A percentile compares a stretch with the other conserved stretches of the same genome.
Evolutionary conservation across 2,113 vertebrate species (phyloP).

Genomic region (Genyomyrus donnyi): DNA sequence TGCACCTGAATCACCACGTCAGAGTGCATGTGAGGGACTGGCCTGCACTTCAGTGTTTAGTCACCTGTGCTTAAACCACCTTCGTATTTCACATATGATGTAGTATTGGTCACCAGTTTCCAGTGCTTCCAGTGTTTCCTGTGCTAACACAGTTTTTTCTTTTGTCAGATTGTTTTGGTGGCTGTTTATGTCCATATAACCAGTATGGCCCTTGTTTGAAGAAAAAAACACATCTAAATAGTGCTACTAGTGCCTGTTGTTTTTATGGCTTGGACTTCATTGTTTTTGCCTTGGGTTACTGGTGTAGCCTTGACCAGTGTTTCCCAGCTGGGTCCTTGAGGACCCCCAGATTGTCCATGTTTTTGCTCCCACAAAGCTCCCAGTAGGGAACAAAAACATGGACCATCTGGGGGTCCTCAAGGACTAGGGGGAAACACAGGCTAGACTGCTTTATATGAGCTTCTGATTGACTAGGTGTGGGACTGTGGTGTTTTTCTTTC

Average conservation of each 20-base stretch:
- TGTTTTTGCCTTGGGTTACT: background rate
- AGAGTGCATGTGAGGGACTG: too few species aligned
- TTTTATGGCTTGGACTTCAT: background rate
- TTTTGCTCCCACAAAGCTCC: background rate
- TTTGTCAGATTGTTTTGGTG: background rate
- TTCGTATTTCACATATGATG: background rate
- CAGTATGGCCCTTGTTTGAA: background rate
- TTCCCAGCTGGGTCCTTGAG: background rate
- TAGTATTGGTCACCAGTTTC: background rate
- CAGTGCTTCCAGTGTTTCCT: too few species aligned
- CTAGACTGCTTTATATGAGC: background rate
- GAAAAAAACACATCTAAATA: background rate
- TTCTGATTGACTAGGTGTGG: background rate
- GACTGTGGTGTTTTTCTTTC: background rate
- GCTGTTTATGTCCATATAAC: background rate
- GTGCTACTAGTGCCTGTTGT: background rate
- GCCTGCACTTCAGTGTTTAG: background rate
- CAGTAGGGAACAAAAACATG: background rate
- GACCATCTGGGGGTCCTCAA: background rate
- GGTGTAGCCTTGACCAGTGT: background rate
- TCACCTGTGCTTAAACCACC: background rate
- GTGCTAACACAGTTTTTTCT: background rate
- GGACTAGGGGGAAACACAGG: background rate
- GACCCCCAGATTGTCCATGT: background rate
- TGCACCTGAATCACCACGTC: too few species aligned